phyloP scores from a whole-genome alignment of 2,888 invertebrate species.

The Eilema sororculum region DNA sequence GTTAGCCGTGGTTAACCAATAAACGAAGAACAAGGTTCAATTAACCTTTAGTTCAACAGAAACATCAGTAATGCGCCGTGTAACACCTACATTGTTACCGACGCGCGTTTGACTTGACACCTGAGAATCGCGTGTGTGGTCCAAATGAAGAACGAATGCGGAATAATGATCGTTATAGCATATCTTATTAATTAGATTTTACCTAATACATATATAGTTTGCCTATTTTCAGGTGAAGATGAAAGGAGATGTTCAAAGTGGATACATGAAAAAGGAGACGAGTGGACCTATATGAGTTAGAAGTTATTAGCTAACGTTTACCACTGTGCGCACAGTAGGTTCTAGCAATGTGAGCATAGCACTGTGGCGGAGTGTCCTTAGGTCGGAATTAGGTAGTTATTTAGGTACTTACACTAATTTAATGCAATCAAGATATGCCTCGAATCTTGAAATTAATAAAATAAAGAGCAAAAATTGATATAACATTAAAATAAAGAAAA shows the following conservation, averaged over 20 bases:
- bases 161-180: neutral
- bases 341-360: neutral
- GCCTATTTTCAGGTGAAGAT: too few relatives aligned
- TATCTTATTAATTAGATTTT: neutral
- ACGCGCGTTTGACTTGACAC: constrained; percentile 60
- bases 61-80: constrained; percentile 42
- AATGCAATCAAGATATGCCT: too few relatives aligned
- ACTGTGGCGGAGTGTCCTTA: too few relatives aligned
- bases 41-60: constrained; percentile 57
- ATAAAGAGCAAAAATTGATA: too few relatives aligned
- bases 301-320: too few relatives aligned
- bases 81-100: constrained; percentile 60
- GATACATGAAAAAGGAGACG: neutral
- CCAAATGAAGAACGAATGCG: constrained; percentile 31
- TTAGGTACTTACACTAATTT: too few relatives aligned
- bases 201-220: too few relatives aligned
- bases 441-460: too few relatives aligned
- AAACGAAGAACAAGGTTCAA: constrained; percentile 53
- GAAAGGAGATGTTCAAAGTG: neutral
- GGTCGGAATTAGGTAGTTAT: too few relatives aligned
- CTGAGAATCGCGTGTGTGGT: constrained; percentile 40
- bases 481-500: neutral
- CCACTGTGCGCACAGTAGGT: too few relatives aligned
- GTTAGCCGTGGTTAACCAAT: constrained; percentile 36
- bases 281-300: neutral